These are phyloP conservation scores for Aphidius ervi DNA, from an alignment of 1,140 invertebrate species.

Conservation along the genomic window DNA sequence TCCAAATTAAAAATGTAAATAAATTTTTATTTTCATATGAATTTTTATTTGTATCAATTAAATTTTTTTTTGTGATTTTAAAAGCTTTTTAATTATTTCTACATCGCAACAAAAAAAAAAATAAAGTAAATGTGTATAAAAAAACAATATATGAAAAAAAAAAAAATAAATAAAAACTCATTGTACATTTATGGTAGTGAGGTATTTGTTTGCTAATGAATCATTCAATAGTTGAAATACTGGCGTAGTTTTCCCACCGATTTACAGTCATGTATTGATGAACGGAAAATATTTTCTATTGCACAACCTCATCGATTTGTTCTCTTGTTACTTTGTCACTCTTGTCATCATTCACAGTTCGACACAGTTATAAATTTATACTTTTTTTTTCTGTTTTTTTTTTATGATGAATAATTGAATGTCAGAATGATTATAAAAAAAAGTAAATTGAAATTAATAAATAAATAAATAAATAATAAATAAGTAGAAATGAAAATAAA, in stretches of 20 bases:
- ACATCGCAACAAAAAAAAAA: too few species aligned
- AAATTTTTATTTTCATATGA: too few species aligned
- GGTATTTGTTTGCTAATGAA: slow-evolving; percentile 4
- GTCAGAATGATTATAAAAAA: too few species aligned
- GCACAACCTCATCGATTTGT: background rate
- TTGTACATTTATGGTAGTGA: background rate
- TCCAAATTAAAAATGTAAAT: too few species aligned
- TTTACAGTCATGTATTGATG: background rate
- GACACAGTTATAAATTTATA: background rate
- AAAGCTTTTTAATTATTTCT: too few species aligned
- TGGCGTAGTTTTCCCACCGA: slow-evolving; percentile 18
- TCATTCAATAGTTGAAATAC: slow-evolving; percentile 14
- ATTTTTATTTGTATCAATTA: too few species aligned
- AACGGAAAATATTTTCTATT: slow-evolving; percentile 1
- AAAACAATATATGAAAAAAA: too few species aligned
- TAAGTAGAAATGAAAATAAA: background rate
- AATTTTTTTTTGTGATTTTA: too few species aligned
- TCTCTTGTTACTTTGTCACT: too few species aligned
- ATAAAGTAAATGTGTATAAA: too few species aligned
- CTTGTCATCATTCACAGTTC: background rate
- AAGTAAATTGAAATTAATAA: background rate
- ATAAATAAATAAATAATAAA: background rate
- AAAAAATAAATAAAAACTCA: background rate
- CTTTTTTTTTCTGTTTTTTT: background rate
- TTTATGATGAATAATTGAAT: too few species aligned